Conservation (phyloP, 2,113 vertebrate genomes). For the Anhinga rufa region DNA sequence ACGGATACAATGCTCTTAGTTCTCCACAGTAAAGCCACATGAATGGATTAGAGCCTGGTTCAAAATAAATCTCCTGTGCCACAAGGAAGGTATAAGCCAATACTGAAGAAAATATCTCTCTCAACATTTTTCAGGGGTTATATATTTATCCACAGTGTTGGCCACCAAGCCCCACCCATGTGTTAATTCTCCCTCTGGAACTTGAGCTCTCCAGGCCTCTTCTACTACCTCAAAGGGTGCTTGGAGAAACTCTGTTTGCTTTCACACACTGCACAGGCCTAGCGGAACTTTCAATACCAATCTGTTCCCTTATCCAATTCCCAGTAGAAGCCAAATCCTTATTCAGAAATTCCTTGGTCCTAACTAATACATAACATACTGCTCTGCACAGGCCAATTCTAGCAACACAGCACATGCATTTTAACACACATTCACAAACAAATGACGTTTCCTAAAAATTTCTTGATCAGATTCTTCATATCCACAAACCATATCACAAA, state of each 20-base stretch:
- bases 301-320: not conserved
- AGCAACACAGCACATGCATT: not conserved
- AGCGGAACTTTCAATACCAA: not conserved
- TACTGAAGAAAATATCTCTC: not conserved
- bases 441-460: not conserved
- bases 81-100: not conserved
- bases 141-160: not conserved
- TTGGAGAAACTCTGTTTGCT: not conserved
- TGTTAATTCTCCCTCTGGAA: not conserved
- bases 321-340: not conserved
- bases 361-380: not conserved
- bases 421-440: not conserved
- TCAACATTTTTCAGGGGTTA: not conserved
- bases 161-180: not conserved
- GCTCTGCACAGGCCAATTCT: not conserved
- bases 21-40: not conserved
- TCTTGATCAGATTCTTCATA: not conserved
- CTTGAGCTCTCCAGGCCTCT: not conserved
- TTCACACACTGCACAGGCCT: not conserved
- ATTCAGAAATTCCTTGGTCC: not conserved
- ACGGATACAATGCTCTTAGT: not conserved
- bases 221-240: fast-evolving
- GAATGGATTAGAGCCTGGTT: not conserved
- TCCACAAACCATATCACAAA: not conserved
- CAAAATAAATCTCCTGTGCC: not conserved